These are phyloP conservation scores for Microctenopoma stevenorrisi DNA, from an alignment of 2,797 vertebrate genomes.

Conservation along the genomic window DNA sequence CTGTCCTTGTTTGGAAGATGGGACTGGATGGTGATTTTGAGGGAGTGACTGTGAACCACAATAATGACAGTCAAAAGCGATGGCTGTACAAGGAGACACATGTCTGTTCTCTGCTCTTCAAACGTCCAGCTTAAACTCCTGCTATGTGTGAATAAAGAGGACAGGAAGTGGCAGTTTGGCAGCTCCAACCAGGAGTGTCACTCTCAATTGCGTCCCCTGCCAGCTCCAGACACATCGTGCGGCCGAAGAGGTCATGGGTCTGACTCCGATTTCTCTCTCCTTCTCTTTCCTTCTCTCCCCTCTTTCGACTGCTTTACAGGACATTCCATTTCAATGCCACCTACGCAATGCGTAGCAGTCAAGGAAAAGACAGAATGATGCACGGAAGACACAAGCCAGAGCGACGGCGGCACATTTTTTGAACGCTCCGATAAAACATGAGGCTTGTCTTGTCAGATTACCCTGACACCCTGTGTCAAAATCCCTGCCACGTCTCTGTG, in stretches of 20 bases:
- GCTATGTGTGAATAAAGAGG: conserved; percentile 87
- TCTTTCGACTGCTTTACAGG: conserved; percentile 62
- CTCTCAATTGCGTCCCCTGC: conserved; percentile 86
- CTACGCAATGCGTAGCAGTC: conserved; percentile 70
- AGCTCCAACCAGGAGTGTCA: conserved; percentile 88
- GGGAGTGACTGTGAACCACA: conserved; percentile 74
- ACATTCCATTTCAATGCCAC: conserved; percentile 69
- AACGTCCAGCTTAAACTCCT: conserved; percentile 81
- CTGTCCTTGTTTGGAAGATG: conserved; percentile 31
- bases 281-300: conserved; percentile 45
- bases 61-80: conserved; percentile 82
- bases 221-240: conserved; percentile 80
- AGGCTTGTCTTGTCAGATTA: conserved; percentile 86
- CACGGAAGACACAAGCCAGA: conserved; percentile 75
- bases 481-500: conserved; percentile 73
- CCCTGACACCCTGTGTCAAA: conserved; percentile 80
- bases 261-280: conserved; percentile 66
- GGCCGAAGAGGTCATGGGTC: conserved; percentile 83
- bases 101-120: conserved; percentile 86
- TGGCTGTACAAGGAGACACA: conserved; percentile 84
- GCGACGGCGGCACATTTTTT: conserved; percentile 79
- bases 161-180: conserved; percentile 89
- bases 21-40: conserved; percentile 64
- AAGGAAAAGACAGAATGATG: conserved; percentile 79
- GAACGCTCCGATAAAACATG: conserved; percentile 82